phyloP scores from a whole-genome alignment of 2,888 invertebrate genomes.

The Drosophila rellima region DNA sequence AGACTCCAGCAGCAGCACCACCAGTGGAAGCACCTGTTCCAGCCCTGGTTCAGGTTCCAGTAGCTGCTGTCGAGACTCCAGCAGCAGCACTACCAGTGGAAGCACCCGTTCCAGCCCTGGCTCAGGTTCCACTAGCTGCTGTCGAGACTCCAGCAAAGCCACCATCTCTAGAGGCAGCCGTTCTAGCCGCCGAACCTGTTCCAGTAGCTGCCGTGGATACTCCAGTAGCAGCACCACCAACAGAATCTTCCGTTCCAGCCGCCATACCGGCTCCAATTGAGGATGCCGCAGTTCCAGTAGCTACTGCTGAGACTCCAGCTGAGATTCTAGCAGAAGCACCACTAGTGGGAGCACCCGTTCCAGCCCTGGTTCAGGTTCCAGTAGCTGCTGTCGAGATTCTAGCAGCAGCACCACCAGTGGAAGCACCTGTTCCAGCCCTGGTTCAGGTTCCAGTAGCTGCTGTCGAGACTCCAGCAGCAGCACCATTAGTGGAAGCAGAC shows the following conservation, averaged over 20 bases:
- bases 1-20: too few relatives aligned
- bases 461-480: too few relatives aligned
- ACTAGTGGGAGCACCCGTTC: background rate
- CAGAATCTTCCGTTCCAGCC: background rate
- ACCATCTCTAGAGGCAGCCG: background rate
- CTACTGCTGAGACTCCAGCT: background rate
- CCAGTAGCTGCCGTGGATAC: background rate
- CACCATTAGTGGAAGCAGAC: too few relatives aligned
- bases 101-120: background rate
- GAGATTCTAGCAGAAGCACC: background rate
- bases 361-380: background rate
- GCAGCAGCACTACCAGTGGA: too few relatives aligned
- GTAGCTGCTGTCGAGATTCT: background rate
- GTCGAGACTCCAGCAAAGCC: background rate
- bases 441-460: too few relatives aligned
- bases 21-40: too few relatives aligned
- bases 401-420: background rate
- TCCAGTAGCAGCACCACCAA: background rate
- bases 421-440: too few relatives aligned
- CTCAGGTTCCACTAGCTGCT: background rate
- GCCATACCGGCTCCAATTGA: background rate
- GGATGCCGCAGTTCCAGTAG: background rate
- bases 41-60: too few relatives aligned
- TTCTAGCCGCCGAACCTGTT: background rate
- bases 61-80: too few relatives aligned